Evolutionary conservation across 2,113 vertebrate genomes (phyloP), one percentile per base, ranked within the genome.

Genomic region (Ceuthmochares aereus): DNA sequence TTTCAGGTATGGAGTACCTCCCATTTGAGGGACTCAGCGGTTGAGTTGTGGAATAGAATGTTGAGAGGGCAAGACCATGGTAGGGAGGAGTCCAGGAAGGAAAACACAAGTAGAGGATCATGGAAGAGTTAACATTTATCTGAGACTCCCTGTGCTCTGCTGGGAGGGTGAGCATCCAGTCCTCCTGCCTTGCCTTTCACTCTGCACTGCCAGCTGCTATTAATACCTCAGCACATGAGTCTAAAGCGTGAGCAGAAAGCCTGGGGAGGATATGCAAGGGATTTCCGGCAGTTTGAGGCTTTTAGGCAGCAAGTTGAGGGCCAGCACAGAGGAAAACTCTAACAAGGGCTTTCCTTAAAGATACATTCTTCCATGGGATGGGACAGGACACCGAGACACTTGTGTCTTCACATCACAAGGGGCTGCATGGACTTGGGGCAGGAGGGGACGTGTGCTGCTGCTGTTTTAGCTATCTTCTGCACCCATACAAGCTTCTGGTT

Each of bases 131-230:
- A 86, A 87, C 34, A 9, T 80, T 80, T 89, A 54, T 78, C 47
- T 37, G 60, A 87, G 86, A 54, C 9, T 77, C 55, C 40, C 37
- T 34, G 49, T 3, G 7, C 23, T 43, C 15, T 89, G 34, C 52
- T 1, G 2, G n/a, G 52, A 93, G 60, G 34, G 20, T 42, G 87
- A 4, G 40, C 1, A 12, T 25, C 80, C 75, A 54, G 58, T 26
- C 34, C 59, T 84, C 22, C 81, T 67, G 81, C 81, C 84, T 92
- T 1, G 2, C 55, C 84, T 74, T 49, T 94, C 1, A 0, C 56
- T 84, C 68, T 67, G 49, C 34, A 0, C 72, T 88, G 77, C 93
- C 74, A 72, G 87, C 87, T 93, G 90, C 92, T 93, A 54, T 82
- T 58, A 49, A 85, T 93, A 76, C 74, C 45, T 68, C 74, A 85